phyloP scores from a whole-genome alignment of 2,113 vertebrate species.

The Nothocercus nigrocapillus region DNA sequence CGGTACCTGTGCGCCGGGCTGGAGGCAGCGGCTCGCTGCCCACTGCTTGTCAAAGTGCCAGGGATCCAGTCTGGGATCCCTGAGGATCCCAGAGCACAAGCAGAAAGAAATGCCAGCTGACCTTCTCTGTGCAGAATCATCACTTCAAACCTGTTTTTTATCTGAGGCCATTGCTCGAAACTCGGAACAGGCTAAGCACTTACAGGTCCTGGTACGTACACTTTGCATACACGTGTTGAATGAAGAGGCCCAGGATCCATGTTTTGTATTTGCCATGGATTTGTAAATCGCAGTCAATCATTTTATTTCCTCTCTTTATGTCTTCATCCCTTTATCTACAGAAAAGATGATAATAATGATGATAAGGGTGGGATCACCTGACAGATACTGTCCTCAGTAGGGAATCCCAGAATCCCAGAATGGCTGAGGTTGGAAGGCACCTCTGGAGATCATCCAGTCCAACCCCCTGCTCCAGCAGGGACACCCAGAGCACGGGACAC shows the following conservation, averaged over 20 bases:
- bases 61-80: background rate
- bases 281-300: background rate
- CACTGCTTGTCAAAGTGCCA: background rate
- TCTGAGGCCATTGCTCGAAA: background rate
- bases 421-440: no score
- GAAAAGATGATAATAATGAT: background rate
- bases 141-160: background rate
- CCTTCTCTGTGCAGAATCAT: background rate
- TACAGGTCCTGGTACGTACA: background rate
- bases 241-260: fast-evolving
- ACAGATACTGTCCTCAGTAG: no score
- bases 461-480: no score
- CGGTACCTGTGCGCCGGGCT: background rate
- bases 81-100: no score
- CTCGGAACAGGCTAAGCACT: background rate
- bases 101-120: background rate
- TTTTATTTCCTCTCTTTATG: background rate
- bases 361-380: background rate
- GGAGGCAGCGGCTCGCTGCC: background rate
- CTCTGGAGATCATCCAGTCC: no score
- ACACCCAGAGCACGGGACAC: no score
- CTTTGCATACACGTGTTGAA: background rate
- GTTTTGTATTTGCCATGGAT: background rate
- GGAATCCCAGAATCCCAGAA: no score
- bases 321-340: background rate